Evolutionary conservation across 2,888 invertebrate genomes (phyloP), one percentile per base, ranked within the genome.

Genomic region (Octonoba sinensis): DNA sequence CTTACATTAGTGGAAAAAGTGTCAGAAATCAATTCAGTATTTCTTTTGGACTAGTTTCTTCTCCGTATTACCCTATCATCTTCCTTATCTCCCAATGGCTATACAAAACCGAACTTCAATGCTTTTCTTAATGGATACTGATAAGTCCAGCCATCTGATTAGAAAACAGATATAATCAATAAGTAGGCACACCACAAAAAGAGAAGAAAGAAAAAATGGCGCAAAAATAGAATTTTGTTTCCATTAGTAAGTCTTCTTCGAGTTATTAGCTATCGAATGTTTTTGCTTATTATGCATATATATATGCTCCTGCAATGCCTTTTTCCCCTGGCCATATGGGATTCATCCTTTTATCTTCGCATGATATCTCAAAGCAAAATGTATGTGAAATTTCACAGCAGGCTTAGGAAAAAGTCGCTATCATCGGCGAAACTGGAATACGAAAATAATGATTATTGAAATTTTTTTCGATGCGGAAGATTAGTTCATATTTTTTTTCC

Each of bases 151-250:
- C 73, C 67, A 79, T 79, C 79, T 79, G 79, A 79, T 79, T 79
- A 79, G 69, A 79, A 79, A 79, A 79, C 62, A 79, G 79, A 79
- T 79, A 73, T 67, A 79, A 79, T 79, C 79, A 73, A 79, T 79
- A 79, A 73, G 69, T 73, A 69, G 22, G 73, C 60, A 73, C 46
- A 69, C 62, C 60, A 47, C 62, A 79, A 79, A 76, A 79, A 51
- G 64, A 46, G 46, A 36, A 47, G 72, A 73, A 60, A 66, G 60
- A 46, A 62, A 18, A 62, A 36, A 54, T 18, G 16, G 27, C 59
- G 44, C 49, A 49, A 46, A 78, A 62, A 77, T 71, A 71, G 79
- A 77, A 79, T 73, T 79, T 73, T 73, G 54, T 79, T 69, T 79
- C 73, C 73, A 79, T 79, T 79, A 79, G 60, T 73, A 73, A 46